A percentile compares a stretch with the other conserved stretches of the same genome.
Conservation (phyloP, 2,888 invertebrate species). For the Melangyna quadrimaculata region DNA sequence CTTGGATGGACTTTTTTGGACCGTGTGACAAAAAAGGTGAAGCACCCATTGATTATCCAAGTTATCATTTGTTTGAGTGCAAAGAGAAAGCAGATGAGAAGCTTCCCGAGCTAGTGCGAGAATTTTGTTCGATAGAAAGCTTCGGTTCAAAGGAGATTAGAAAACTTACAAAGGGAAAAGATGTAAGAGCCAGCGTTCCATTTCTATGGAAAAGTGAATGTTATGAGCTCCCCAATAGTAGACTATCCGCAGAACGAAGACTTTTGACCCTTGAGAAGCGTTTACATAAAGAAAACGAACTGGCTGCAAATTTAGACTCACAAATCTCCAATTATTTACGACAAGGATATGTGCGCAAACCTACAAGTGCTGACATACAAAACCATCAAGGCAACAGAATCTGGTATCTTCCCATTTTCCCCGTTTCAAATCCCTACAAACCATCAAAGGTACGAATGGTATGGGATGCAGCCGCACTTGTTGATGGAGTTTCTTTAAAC, state of each 20-base stretch:
- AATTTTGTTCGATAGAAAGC: background rate
- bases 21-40: too few species aligned
- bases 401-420: background rate
- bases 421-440: conserved; percentile 72
- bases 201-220: background rate
- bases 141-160: background rate
- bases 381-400: background rate
- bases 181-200: background rate
- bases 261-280: conserved; percentile 4
- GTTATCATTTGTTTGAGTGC: too few species aligned
- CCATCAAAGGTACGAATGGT: conserved; percentile 74
- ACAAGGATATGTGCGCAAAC: conserved; percentile 64
- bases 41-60: too few species aligned
- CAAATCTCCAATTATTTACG: conserved; percentile 52
- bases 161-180: background rate
- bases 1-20: too few species aligned
- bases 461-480: conserved; percentile 76
- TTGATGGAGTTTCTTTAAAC: conserved; percentile 73
- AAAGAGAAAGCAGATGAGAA: too few species aligned
- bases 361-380: conserved; percentile 40
- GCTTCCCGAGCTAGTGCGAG: background rate
- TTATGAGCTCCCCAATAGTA: background rate
- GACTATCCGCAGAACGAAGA: background rate
- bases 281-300: conserved; percentile 22
- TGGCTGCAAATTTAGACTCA: conserved; percentile 25